phyloP scores from a whole-genome alignment of 2,113 vertebrate genomes.

The Lophotis ruficrista region DNA sequence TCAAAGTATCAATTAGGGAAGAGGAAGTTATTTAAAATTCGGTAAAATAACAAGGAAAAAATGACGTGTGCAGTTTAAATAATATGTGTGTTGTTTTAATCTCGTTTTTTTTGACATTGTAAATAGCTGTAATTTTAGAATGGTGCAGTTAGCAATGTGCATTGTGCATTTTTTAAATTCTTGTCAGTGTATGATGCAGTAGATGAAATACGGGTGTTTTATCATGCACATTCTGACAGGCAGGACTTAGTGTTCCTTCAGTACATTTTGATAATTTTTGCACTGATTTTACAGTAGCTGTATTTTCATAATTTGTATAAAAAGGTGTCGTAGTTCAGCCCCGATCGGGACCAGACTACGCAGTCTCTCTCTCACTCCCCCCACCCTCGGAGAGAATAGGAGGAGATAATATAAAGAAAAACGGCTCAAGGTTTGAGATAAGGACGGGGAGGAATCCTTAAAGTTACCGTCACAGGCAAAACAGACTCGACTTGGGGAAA shows the following conservation, averaged over 20 bases:
- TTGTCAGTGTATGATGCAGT: neutral
- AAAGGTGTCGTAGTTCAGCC: too few relatives aligned
- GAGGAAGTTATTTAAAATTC: neutral
- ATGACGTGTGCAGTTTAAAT: neutral
- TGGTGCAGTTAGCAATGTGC: neutral
- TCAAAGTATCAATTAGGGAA: neutral
- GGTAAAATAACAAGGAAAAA: neutral
- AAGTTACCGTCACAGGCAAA: too few relatives aligned
- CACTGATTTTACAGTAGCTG: neutral
- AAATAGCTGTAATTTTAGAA: neutral
- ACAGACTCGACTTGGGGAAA: too few relatives aligned
- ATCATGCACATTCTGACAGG: neutral
- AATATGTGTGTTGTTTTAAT: neutral
- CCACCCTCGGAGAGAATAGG: too few relatives aligned
- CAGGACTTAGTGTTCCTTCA: neutral
- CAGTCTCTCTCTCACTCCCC: too few relatives aligned
- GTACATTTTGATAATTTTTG: neutral
- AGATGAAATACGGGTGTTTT: neutral
- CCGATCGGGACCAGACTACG: too few relatives aligned
- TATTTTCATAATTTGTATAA: neutral
- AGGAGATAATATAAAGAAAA: too few relatives aligned
- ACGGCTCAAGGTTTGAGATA: too few relatives aligned
- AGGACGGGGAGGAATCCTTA: too few relatives aligned
- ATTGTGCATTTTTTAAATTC: neutral
- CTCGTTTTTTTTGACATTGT: neutral